Evolutionary conservation across 2,113 vertebrate species (phyloP).

Genomic region (Pterophyllum scalare): DNA sequence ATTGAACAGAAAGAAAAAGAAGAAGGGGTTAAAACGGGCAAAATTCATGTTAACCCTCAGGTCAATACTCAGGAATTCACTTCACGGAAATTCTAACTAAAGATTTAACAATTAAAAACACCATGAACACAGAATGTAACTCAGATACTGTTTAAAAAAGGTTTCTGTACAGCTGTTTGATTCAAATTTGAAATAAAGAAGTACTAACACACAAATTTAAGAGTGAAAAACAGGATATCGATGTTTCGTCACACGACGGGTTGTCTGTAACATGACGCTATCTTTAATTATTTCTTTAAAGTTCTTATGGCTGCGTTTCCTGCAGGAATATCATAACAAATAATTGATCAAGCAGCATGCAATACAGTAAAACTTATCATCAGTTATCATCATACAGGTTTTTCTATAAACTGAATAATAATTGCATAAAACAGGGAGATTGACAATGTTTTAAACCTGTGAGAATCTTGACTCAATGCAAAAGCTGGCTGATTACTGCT

Average conservation of each 20-base stretch:
- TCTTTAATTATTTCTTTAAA: not conserved
- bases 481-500: too few species aligned
- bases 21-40: constrained; percentile 67
- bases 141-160: not conserved
- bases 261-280: not conserved
- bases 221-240: not conserved
- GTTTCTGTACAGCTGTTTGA: not conserved
- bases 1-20: constrained; percentile 83
- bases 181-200: not conserved
- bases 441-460: not conserved
- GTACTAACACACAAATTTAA: not conserved
- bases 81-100: constrained; percentile 10
- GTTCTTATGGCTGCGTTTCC: not conserved
- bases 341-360: not conserved
- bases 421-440: not conserved
- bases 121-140: not conserved
- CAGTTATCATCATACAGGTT: not conserved
- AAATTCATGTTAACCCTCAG: constrained; percentile 37
- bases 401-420: not conserved
- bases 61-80: constrained; percentile 6
- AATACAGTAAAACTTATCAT: not conserved
- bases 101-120: not conserved
- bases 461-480: not conserved
- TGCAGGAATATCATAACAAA: not conserved
- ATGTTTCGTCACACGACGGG: not conserved